A percentile compares a stretch with the other conserved stretches of the same genome.
Evolutionary conservation across 1,140 invertebrate genomes (phyloP).

Genomic region (Cyrtorhinus lividipennis): DNA sequence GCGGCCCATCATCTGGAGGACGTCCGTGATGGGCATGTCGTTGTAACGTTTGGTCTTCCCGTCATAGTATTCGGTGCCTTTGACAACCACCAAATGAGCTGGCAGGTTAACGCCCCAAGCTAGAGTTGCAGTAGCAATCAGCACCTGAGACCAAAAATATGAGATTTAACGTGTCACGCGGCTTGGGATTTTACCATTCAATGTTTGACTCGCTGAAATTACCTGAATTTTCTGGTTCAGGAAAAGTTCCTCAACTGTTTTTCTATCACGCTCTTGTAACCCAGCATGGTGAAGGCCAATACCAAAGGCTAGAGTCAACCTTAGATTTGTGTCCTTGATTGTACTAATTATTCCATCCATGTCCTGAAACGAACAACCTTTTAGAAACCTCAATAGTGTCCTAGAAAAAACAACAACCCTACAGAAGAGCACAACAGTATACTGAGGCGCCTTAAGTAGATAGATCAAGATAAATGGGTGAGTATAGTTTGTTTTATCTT

Average conservation of each 20-base stretch:
- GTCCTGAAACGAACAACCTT: no score
- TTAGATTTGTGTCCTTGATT: constrained; percentile 82
- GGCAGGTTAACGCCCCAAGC: constrained; percentile 99
- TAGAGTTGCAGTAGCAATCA: constrained; percentile 92
- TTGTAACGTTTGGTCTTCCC: constrained; percentile 93
- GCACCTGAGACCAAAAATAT: constrained; percentile 41
- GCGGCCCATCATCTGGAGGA: constrained; percentile 98
- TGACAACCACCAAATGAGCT: constrained; percentile 72
- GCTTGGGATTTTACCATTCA: neutral
- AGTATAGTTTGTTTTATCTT: no score
- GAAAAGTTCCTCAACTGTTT: constrained; percentile 87
- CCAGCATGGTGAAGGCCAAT: constrained; percentile 98
- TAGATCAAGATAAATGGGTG: no score
- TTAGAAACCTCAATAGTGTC: no score
- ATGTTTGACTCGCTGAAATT: neutral
- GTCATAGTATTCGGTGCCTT: constrained; percentile 96
- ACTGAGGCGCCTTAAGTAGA: no score
- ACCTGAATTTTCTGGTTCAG: constrained; percentile 95
- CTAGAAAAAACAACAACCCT: no score
- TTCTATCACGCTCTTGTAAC: constrained; percentile 79
- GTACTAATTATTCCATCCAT: constrained; percentile 60
- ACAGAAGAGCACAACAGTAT: no score
- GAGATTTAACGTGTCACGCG: neutral
- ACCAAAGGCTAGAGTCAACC: constrained; percentile 88
- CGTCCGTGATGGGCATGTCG: constrained; percentile 98